These are phyloP conservation scores for Urosaurus nigricauda DNA, from an alignment of 2,797 vertebrate species.

Conservation along the genomic window DNA sequence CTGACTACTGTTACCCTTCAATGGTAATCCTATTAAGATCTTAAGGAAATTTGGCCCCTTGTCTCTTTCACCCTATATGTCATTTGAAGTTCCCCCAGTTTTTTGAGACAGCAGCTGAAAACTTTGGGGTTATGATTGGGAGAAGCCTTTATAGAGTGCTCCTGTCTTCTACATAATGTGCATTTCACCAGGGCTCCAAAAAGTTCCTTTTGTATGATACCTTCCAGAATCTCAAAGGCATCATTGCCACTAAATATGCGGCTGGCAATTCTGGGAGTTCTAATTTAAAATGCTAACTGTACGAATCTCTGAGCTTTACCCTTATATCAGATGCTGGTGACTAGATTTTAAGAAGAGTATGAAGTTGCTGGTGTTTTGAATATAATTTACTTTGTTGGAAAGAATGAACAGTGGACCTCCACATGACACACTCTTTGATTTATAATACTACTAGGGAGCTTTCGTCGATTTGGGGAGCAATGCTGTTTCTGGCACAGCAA, in stretches of 20 bases:
- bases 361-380: neutral
- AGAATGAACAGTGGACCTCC: neutral
- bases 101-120: neutral
- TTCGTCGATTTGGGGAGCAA: slow-evolving; percentile 42
- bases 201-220: no score
- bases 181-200: neutral
- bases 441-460: neutral
- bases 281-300: no score
- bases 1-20: neutral
- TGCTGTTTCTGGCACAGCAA: no score
- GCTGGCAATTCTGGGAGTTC: no score
- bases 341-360: neutral
- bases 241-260: no score
- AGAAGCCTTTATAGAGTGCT: neutral
- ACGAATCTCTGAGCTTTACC: neutral
- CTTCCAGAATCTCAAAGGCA: no score
- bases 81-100: neutral
- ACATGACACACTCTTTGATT: neutral
- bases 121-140: neutral
- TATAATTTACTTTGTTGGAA: neutral
- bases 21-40: neutral
- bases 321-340: neutral
- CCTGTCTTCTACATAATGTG: neutral
- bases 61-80: neutral
- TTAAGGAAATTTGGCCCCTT: neutral